Base-by-base conservation (phyloP, 2,797 vertebrate genomes). In the Melanotaenia parkinsoni region DNA sequence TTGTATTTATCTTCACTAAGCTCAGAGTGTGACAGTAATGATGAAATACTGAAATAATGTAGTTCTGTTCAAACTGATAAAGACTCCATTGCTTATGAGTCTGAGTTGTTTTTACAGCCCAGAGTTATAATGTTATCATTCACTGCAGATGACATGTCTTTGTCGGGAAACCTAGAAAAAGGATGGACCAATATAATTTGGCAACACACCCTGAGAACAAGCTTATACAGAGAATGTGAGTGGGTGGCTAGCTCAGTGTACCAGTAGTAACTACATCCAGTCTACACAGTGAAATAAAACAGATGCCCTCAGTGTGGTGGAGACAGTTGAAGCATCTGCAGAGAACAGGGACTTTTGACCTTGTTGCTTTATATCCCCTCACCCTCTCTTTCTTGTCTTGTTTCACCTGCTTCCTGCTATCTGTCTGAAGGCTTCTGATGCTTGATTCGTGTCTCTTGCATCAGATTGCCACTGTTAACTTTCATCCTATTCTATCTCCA, bases 51-150 rank as follows among this genome's bases (percentile, higher is more conserved):
- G 69, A 74, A 87, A 79, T 85, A 72, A 83, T 79, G 82, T 67
- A 24, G 64, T 68, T 75, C 83, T 84, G 79, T 84, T 88, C 35
- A 50, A 84, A 82, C 79, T 67, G 89, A 91, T 86, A 83, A 85
- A 83, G 73, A 83, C 67, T 68, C 51, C 70, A 79, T 78, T 35
- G 67, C 71, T 78, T 70, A 28, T 10, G 58, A 79, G 76, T 87
- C 79, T 6, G 58, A 69, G 40, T 80, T 88, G 65, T 79, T 83
- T 89, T 81, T 57, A 75, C 64, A 67, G 67, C 77, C 60, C 57
- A 57, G 68, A 82, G 79, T 85, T 77, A 67, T 51, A 61, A 58
- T 50, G 35, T 88, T 82, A 85, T 91, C 86, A 62, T 78, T 88
- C 70, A 77, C 26, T 72, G 77, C 83, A 86, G 82, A 76, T 12